These are phyloP conservation scores for Epicauta chinensis DNA, from an alignment of 1,140 invertebrate genomes.

Conservation along the genomic window DNA sequence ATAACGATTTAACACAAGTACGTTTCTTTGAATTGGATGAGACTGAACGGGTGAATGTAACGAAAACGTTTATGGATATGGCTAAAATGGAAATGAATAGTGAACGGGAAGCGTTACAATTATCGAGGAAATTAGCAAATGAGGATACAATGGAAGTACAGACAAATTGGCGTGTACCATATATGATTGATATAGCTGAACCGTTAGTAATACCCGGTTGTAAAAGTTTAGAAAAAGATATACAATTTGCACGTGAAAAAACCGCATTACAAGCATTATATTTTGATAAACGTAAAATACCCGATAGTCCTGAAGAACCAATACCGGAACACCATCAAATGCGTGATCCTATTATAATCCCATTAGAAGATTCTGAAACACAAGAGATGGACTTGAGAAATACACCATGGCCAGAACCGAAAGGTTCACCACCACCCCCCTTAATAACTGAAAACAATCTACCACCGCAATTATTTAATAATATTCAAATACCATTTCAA, in stretches of 20 bases:
- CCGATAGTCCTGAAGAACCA: slow-evolving; percentile 79
- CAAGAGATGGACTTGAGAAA: slow-evolving; percentile 65
- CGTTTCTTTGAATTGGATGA: slow-evolving; percentile 90
- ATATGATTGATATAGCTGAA: slow-evolving; percentile 60
- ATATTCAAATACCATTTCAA: slow-evolving; percentile 45
- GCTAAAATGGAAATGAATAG: slow-evolving; percentile 80
- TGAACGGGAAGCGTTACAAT: slow-evolving; percentile 75
- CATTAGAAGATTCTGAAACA: slow-evolving; percentile 79
- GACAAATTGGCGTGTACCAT: slow-evolving; percentile 61
- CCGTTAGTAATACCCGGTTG: slow-evolving; percentile 62
- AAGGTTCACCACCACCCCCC: slow-evolving; percentile 48
- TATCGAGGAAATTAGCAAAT: slow-evolving; percentile 65
- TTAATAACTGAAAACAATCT: slow-evolving; percentile 23
- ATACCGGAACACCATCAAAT: slow-evolving; percentile 72
- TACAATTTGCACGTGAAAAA: slow-evolving; percentile 79
- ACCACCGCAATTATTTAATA: slow-evolving; percentile 45
- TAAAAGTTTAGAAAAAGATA: slow-evolving; percentile 78
- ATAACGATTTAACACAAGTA: slow-evolving; percentile 70
- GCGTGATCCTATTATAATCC: slow-evolving; percentile 74
- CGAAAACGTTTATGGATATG: slow-evolving; percentile 86
- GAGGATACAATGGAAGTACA: slow-evolving; percentile 76
- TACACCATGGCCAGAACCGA: slow-evolving; percentile 76
- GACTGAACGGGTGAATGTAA: slow-evolving; percentile 90
- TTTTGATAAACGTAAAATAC: slow-evolving; percentile 78
- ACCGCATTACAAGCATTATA: slow-evolving; percentile 78